Base-by-base conservation (phyloP, 2,888 invertebrate genomes). In the Drosophila hawaiiensis region DNA sequence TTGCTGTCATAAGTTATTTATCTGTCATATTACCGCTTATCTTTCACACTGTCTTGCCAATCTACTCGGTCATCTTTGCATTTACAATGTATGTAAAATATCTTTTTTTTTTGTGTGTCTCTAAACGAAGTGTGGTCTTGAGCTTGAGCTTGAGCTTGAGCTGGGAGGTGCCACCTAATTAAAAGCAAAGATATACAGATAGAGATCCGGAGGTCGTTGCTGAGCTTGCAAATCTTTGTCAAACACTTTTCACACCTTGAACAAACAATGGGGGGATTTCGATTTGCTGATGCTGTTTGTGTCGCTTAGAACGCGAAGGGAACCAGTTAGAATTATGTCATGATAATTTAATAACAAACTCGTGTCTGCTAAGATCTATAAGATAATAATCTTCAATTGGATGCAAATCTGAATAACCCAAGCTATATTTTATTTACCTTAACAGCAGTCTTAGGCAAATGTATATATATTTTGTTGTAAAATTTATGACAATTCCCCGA, bases 21-120 rank as follows among this genome's bases (percentile, higher is more conserved):
- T 75, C 62, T 75, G 76, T 73, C 80, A 75, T 71, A 73, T 73
- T 76, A 76, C 74, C 84, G 82, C 87, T 89, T 81, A 89, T 90
- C 84, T 84, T 68, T 80, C 75, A 68, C 90, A 90, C 77, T 55
- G 54, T 50, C 63, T 69, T 76, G 77, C 62, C 71, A 78, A 68
- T 66, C 73, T 58, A 53, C 37, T 64, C 73, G 73, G 68, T 25
- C 54, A 60, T 54, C 52, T 69, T 31, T 69, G 29, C 62, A 60
- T 66, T 53, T 16, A 9, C 47, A 47, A 47, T 47, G 47, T 62
- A 29, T 55, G 41, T 29, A 29, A 60, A 60, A 41, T 52, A 55
- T 49, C 22, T 55, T 12, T 7, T 37, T 37, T 58, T 12, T 69
- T 14, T 37, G 4, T 43, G 12, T 50, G 28, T 35, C 22, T 43